Percentiles rank a stretch among this genome's conserved stretches.
These are phyloP conservation scores for Mastigias papua DNA, from an alignment of 30 jellyfish, hydroid and myxozoan species.

Conservation along the genomic window DNA sequence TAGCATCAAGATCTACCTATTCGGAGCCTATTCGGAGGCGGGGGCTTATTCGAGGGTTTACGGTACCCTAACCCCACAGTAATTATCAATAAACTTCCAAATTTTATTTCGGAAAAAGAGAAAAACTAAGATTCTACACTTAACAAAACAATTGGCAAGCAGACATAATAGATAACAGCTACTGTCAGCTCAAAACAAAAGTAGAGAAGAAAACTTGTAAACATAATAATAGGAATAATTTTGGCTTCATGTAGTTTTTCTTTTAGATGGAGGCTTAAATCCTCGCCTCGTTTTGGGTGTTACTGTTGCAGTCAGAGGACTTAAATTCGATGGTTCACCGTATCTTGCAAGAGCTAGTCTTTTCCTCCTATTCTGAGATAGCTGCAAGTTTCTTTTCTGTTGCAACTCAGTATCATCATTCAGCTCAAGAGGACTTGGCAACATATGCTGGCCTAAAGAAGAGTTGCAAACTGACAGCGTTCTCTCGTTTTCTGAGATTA, in stretches of 20 bases:
- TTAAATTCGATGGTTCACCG: constrained; percentile 58
- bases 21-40: too few relatives aligned
- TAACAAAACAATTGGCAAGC: too few relatives aligned
- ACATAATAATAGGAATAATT: too few relatives aligned
- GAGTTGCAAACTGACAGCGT: not conserved
- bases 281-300: constrained; percentile 56
- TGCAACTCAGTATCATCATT: not conserved
- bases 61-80: too few relatives aligned
- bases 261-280: constrained; percentile 55
- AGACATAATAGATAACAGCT: too few relatives aligned
- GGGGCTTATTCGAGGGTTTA: too few relatives aligned
- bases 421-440: not conserved
- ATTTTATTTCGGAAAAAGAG: too few relatives aligned
- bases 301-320: constrained; percentile 51
- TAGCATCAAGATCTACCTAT: too few relatives aligned
- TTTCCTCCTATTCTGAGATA: constrained; percentile 39
- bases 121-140: too few relatives aligned
- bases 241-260: constrained; percentile 24
- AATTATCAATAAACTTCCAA: too few relatives aligned
- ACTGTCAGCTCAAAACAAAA: too few relatives aligned
- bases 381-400: constrained; percentile 28
- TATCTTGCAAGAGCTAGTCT: constrained; percentile 56
- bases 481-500: not conserved
- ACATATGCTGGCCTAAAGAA: not conserved
- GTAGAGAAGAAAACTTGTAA: too few relatives aligned